Evolutionary conservation across 1,140 invertebrate genomes (phyloP).

Genomic region (Akabosia matsudoensis): DNA sequence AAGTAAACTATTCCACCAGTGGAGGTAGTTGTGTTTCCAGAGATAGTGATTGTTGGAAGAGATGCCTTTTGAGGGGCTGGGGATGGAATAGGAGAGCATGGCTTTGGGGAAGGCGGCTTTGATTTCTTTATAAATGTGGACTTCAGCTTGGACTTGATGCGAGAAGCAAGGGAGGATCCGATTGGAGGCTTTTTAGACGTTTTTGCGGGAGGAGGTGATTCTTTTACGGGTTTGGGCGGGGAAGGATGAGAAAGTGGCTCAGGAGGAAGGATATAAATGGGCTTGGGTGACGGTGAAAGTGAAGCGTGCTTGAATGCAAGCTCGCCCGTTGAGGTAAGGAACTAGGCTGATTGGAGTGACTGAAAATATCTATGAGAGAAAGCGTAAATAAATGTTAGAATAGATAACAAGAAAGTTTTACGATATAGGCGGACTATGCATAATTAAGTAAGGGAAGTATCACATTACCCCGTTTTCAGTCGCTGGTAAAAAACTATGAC

Average conservation of each 20-base stretch:
- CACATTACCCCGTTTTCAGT: slow-evolving; percentile 14
- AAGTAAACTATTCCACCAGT: not conserved
- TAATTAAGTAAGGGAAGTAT: too few relatives aligned
- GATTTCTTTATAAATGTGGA: not conserved
- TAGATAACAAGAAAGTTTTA: too few relatives aligned
- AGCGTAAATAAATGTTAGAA: not conserved
- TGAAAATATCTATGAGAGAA: slow-evolving; percentile 9
- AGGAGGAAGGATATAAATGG: not conserved
- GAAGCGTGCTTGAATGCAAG: not conserved
- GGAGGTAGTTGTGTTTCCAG: too few relatives aligned
- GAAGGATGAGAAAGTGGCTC: not conserved
- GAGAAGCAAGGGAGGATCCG: not conserved
- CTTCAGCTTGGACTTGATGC: slow-evolving; percentile 4
- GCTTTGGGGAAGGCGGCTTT: not conserved
- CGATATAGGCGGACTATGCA: too few relatives aligned
- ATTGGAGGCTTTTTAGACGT: not conserved
- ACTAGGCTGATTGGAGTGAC: not conserved
- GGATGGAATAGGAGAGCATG: not conserved
- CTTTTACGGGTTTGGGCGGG: not conserved
- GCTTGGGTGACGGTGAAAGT: not conserved
- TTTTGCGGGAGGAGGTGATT: not conserved
- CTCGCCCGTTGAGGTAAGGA: not conserved
- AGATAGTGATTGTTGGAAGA: not conserved
- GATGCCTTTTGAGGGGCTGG: not conserved
- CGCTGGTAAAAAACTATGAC: not conserved